A percentile compares a stretch with the other conserved stretches of the same genome.
Evolutionary conservation across 1,140 invertebrate species (phyloP).

Genomic region (Pseudomyrmex flavicornis): DNA sequence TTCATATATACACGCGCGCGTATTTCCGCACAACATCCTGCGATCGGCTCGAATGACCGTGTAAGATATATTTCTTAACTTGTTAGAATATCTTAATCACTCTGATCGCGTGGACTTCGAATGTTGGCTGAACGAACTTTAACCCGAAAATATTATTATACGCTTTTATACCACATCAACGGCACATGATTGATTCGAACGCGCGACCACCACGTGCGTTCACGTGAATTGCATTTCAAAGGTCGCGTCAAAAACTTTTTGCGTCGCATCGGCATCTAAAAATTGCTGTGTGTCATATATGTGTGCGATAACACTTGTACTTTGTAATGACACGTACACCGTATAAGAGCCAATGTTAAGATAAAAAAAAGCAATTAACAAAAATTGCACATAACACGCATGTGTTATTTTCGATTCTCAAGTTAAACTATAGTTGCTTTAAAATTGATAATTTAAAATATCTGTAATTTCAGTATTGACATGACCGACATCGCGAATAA

Average conservation of each 20-base stretch:
- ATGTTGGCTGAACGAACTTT: constrained; percentile 15
- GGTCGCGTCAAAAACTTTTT: neutral
- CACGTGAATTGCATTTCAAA: constrained; percentile 1
- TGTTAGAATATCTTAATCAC: neutral
- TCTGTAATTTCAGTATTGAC: no score
- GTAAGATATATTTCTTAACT: no score
- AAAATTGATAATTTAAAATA: no score
- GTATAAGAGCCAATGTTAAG: no score
- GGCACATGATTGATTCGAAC: neutral
- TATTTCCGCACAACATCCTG: no score
- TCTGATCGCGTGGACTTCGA: neutral
- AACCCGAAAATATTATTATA: constrained; percentile 18
- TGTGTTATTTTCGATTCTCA: no score
- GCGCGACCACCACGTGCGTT: neutral
- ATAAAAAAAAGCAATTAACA: no score
- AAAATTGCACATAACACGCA: no score
- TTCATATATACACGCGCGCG: no score
- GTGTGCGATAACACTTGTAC: neutral
- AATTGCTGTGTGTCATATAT: neutral
- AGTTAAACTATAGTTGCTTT: no score
- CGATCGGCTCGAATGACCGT: no score
- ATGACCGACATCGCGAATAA: no score
- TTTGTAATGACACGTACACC: neutral
- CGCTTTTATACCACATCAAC: neutral
- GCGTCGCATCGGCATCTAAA: neutral